phyloP scores from a whole-genome alignment of 2,797 vertebrate genomes.

The Poliocrania exsul region DNA sequence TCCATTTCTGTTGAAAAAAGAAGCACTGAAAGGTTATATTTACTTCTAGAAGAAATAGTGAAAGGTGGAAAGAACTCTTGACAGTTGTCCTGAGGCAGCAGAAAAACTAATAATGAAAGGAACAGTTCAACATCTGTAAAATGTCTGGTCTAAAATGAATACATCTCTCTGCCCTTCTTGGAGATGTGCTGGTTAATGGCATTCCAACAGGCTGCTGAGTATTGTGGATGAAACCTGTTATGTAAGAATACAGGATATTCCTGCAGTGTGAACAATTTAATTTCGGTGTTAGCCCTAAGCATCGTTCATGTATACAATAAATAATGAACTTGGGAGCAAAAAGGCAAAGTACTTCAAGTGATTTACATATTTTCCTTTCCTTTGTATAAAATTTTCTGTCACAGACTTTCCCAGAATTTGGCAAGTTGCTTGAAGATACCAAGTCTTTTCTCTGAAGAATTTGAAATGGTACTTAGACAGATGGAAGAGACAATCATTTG shows the following conservation, averaged over 20 bases:
- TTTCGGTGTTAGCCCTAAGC: background rate
- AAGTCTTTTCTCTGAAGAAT: background rate
- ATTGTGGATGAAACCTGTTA: background rate
- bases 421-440: background rate
- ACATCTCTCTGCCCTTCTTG: constrained; percentile 1
- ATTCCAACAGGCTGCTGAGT: constrained; percentile 38
- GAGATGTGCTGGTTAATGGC: background rate
- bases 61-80: constrained; percentile 29
- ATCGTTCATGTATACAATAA: background rate
- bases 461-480: background rate
- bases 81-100: constrained; percentile 47
- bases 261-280: background rate
- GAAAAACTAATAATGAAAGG: constrained; percentile 63
- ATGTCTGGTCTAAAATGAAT: constrained; percentile 52
- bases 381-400: background rate
- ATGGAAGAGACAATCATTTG: background rate
- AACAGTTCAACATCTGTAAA: constrained; percentile 52
- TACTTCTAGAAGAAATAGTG: constrained; percentile 1
- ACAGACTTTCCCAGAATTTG: background rate
- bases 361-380: background rate
- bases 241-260: background rate
- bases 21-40: constrained; percentile 18
- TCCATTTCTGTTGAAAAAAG: background rate
- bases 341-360: background rate
- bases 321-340: background rate